phyloP scores from a whole-genome alignment of 2,797 vertebrate genomes.

The Decapterus maruadsi region DNA sequence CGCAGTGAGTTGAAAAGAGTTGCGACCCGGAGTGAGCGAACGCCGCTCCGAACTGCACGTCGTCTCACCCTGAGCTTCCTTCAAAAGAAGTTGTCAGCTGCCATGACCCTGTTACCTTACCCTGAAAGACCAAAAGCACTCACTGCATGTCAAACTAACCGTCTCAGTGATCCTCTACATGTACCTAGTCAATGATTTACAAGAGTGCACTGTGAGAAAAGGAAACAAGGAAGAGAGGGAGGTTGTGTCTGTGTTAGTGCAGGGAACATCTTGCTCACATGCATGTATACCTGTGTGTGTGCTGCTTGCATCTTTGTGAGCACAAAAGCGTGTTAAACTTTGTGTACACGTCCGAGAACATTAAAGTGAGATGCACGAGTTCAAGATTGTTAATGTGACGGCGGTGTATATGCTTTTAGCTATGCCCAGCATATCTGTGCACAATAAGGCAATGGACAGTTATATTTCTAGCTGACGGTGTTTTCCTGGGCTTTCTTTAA shows the following conservation, averaged over 20 bases:
- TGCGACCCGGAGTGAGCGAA: slow-evolving; percentile 9
- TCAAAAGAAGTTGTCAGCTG: slow-evolving; percentile 22
- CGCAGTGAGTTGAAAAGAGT: slow-evolving; percentile 5
- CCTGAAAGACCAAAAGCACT: slow-evolving; percentile 23
- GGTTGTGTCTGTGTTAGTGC: slow-evolving; percentile 17
- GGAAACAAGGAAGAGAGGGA: neutral
- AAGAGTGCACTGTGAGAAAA: slow-evolving; percentile 41
- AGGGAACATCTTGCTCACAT: no score
- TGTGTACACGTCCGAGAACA: slow-evolving; percentile 32
- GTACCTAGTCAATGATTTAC: slow-evolving; percentile 78
- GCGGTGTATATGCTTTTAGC: slow-evolving; percentile 41
- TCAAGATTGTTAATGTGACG: slow-evolving; percentile 10
- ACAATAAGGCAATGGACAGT: slow-evolving; percentile 68
- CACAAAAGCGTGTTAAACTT: slow-evolving; percentile 51
- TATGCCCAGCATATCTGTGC: slow-evolving; percentile 14
- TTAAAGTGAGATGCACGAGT: slow-evolving; percentile 30
- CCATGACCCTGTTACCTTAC: slow-evolving; percentile 27
- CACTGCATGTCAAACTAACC: slow-evolving; percentile 54
- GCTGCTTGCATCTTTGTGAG: slow-evolving; percentile 37
- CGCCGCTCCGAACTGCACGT: slow-evolving; percentile 7
- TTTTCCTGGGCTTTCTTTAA: slow-evolving; percentile 77
- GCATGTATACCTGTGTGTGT: slow-evolving; percentile 21
- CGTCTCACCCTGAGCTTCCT: neutral
- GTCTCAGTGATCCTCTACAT: slow-evolving; percentile 47
- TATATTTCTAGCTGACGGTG: slow-evolving; percentile 77